These are phyloP conservation scores for Saccostrea cuccullata DNA, from an alignment of 1,140 invertebrate genomes.

Conservation along the genomic window DNA sequence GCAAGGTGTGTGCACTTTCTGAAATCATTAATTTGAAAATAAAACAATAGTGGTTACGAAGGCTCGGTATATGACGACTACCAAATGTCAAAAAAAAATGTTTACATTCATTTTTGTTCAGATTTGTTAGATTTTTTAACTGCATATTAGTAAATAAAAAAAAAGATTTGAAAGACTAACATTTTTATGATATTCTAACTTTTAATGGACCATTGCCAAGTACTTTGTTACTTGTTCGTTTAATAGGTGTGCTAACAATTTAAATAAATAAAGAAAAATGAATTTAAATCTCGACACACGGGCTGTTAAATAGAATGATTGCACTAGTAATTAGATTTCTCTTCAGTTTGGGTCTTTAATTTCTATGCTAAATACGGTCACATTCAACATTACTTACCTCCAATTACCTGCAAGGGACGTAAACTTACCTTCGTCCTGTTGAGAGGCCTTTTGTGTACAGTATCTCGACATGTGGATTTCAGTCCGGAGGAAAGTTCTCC, in stretches of 20 bases:
- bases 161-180: no score
- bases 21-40: no score
- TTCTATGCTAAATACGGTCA: background rate
- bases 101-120: no score
- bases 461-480: background rate
- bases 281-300: slow-evolving; percentile 28
- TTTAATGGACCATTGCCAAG: background rate
- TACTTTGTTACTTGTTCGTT: background rate
- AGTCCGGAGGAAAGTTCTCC: background rate
- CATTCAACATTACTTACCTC: background rate
- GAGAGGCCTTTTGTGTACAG: background rate
- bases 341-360: slow-evolving; percentile 12
- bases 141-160: no score
- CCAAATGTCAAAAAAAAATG: no score
- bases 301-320: slow-evolving; percentile 9
- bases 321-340: background rate
- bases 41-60: no score
- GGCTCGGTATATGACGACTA: no score
- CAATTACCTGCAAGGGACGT: background rate
- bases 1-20: no score
- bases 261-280: slow-evolving; percentile 14
- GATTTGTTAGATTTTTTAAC: no score
- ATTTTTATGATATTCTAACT: background rate
- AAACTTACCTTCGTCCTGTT: background rate
- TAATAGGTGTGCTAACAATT: slow-evolving; percentile 12